These are phyloP conservation scores for Falco novaeseelandiae DNA, from an alignment of 2,797 vertebrate species.

Conservation along the genomic window DNA sequence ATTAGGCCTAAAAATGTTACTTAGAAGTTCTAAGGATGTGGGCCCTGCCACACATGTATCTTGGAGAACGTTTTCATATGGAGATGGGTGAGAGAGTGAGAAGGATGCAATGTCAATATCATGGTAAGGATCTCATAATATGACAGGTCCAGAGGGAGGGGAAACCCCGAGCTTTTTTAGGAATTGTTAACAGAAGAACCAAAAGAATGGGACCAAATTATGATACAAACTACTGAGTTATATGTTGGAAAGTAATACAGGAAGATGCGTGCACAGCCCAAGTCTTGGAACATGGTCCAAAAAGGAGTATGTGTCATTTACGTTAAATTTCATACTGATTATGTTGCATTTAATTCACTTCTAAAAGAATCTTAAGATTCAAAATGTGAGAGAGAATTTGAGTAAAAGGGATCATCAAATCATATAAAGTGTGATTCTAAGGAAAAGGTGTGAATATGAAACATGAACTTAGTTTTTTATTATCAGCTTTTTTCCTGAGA, in stretches of 20 bases:
- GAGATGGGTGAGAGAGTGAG: neutral
- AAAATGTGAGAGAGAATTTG: neutral
- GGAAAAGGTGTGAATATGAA: neutral
- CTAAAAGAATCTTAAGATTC: neutral
- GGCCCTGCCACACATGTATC: neutral
- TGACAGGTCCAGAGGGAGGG: neutral
- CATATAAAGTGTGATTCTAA: neutral
- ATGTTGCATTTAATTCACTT: neutral
- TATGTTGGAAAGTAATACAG: neutral
- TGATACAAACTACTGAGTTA: neutral
- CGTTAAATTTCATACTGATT: neutral
- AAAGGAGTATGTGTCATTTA: neutral
- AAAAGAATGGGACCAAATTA: neutral
- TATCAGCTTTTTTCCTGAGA: neutral
- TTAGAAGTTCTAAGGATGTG: neutral
- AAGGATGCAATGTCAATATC: neutral
- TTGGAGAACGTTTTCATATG: neutral
- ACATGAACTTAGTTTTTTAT: neutral
- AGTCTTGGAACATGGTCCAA: neutral
- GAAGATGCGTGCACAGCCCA: neutral
- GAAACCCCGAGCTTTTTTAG: neutral
- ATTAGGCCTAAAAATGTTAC: neutral
- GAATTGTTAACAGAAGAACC: neutral
- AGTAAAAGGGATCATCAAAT: neutral
- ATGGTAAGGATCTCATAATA: neutral